phyloP scores from a whole-genome alignment of 2,888 invertebrate genomes.

The Archips crataeganus region DNA sequence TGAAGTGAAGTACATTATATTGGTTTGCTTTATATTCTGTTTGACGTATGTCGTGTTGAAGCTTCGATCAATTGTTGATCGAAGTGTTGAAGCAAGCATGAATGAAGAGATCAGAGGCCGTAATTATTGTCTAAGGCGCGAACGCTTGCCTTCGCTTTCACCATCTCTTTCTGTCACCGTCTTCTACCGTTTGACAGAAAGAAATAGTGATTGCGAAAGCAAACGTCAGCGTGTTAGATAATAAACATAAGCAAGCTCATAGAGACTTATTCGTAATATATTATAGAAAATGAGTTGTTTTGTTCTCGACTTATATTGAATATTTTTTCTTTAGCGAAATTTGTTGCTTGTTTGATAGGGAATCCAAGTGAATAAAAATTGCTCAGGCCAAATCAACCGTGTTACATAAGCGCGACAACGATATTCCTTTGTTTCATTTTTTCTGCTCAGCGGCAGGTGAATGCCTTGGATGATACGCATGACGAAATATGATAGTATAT shows the following conservation, averaged over 20 bases:
- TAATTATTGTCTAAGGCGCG: no score
- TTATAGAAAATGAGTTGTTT: not conserved
- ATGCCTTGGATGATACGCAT: not conserved
- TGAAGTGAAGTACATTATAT: not conserved
- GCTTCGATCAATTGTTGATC: no score
- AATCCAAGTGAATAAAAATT: conserved; percentile 39
- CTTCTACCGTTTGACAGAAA: no score
- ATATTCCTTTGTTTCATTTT: conserved; percentile 25
- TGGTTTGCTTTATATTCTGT: not conserved
- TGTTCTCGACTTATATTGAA: not conserved
- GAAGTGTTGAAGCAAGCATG: no score
- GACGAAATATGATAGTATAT: not conserved
- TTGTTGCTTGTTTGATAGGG: conserved; percentile 5
- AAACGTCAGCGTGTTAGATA: no score
- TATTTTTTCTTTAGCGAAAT: not conserved
- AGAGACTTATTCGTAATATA: not conserved
- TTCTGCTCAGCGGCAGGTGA: conserved; percentile 18
- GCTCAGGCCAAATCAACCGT: conserved; percentile 38
- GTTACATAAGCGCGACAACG: conserved; percentile 13
- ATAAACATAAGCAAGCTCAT: no score
- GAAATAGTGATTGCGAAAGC: no score
- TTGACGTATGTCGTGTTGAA: no score
- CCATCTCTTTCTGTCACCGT: no score
- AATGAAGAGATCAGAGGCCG: no score
- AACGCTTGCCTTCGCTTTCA: no score